A percentile compares a stretch with the other conserved stretches of the same genome.
These are phyloP conservation scores for Phenganax subtilis DNA, from an alignment of 92 coral and sea anemone genomes.

Conservation along the genomic window DNA sequence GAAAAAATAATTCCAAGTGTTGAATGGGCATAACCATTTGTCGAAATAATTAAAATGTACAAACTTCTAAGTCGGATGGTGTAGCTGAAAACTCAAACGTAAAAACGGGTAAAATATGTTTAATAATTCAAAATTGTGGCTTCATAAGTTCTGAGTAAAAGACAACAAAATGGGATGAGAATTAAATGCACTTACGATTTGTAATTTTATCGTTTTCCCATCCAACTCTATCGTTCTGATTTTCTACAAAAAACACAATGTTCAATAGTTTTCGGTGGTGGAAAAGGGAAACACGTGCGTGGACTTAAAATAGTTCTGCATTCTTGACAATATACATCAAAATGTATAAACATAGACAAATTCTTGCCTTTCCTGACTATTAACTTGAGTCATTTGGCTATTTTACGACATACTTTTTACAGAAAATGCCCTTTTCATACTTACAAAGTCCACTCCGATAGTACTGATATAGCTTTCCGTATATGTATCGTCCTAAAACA, in stretches of 20 bases:
- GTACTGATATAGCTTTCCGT: slow-evolving; percentile 99
- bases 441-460: slow-evolving; percentile 98
- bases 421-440: slow-evolving; percentile 40
- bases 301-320: slow-evolving; percentile 14
- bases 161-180: not conserved
- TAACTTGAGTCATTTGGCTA: not conserved
- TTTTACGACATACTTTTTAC: not conserved
- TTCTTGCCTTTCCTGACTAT: slow-evolving; percentile 1
- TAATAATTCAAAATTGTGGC: slow-evolving; percentile 36
- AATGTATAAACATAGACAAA: not conserved
- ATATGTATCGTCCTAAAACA: slow-evolving; percentile 85
- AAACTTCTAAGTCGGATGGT: not conserved
- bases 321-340: not conserved
- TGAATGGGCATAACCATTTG: slow-evolving; percentile 1
- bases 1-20: not conserved
- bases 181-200: slow-evolving; percentile 72
- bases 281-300: slow-evolving; percentile 24
- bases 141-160: not conserved
- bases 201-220: slow-evolving; percentile 98
- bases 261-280: not conserved
- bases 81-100: not conserved
- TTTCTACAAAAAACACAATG: slow-evolving; percentile 59
- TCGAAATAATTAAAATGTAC: slow-evolving; percentile 5
- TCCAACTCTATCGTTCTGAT: slow-evolving; percentile 99
- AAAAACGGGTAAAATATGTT: not conserved